A percentile compares a stretch with the other conserved stretches of the same genome.
phyloP scores from a whole-genome alignment of 2,113 vertebrate genomes.

The Lophura nycthemera region DNA sequence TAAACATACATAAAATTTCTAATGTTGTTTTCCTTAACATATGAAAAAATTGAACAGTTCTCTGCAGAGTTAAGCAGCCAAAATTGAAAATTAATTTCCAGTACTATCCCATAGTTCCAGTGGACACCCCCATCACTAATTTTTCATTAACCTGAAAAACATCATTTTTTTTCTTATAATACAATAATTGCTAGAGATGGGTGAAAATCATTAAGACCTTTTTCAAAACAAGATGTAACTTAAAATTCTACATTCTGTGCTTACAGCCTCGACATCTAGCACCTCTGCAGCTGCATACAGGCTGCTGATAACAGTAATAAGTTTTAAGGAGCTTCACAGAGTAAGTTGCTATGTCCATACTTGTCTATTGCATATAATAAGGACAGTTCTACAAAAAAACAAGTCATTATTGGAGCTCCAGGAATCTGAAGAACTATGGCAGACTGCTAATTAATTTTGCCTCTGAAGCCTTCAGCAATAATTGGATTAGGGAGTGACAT shows the following conservation, averaged over 20 bases:
- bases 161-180: background rate
- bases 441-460: constrained; percentile 80
- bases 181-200: background rate
- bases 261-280: background rate
- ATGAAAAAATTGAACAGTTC: background rate
- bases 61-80: background rate
- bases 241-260: background rate
- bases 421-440: constrained; percentile 66
- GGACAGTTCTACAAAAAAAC: constrained; percentile 69
- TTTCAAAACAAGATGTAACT: background rate
- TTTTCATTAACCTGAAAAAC: background rate
- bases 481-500: constrained; percentile 64
- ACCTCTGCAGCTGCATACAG: background rate
- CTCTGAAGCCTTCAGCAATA: constrained; percentile 71
- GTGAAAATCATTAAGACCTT: background rate
- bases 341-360: constrained; percentile 71
- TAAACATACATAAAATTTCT: background rate
- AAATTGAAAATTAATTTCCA: constrained; percentile 4
- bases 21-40: background rate
- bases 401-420: constrained; percentile 73
- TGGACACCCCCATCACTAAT: background rate
- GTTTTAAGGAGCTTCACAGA: constrained; percentile 25
- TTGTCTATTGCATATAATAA: constrained; percentile 72
- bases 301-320: constrained; percentile 9
- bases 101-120: background rate